Percentiles rank a stretch among this genome's conserved stretches.
phyloP scores from a whole-genome alignment of 1,140 invertebrate genomes.

The Drepana arcuata region DNA sequence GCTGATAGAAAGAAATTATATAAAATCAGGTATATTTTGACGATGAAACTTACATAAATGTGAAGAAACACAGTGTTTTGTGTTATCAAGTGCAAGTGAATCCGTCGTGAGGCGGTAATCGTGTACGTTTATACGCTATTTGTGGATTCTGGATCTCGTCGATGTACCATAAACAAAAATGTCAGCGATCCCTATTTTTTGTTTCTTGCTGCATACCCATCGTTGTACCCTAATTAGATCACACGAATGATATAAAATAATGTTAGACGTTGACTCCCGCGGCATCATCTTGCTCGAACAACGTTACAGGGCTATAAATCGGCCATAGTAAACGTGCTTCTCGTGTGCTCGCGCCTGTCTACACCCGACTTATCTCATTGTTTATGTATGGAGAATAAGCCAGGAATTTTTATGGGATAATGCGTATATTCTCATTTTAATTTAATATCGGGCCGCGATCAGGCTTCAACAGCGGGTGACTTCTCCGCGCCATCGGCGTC shows the following conservation, averaged over 20 bases:
- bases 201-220: slow-evolving; percentile 67
- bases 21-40: slow-evolving; percentile 58
- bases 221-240: slow-evolving; percentile 68
- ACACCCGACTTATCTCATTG: slow-evolving; percentile 69
- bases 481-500: slow-evolving; percentile 35
- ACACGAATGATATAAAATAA: slow-evolving; percentile 68
- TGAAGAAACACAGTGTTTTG: slow-evolving; percentile 62
- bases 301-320: slow-evolving; percentile 55
- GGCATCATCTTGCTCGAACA: slow-evolving; percentile 32
- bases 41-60: slow-evolving; percentile 67
- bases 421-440: slow-evolving; percentile 46
- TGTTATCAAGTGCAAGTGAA: slow-evolving; percentile 66
- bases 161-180: slow-evolving; percentile 74
- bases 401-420: slow-evolving; percentile 64
- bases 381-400: slow-evolving; percentile 70
- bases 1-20: slow-evolving; percentile 65
- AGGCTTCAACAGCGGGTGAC: slow-evolving; percentile 25
- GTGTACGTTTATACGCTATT: slow-evolving; percentile 70
- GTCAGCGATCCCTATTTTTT: slow-evolving; percentile 73
- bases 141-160: slow-evolving; percentile 71
- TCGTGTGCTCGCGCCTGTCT: slow-evolving; percentile 63
- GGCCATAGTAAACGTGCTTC: slow-evolving; percentile 67
- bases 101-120: slow-evolving; percentile 70
- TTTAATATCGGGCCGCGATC: slow-evolving; percentile 43
- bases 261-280: slow-evolving; percentile 57